Base-by-base conservation (phyloP, 1,140 invertebrate genomes). In the Aphaenogaster floridana region DNA sequence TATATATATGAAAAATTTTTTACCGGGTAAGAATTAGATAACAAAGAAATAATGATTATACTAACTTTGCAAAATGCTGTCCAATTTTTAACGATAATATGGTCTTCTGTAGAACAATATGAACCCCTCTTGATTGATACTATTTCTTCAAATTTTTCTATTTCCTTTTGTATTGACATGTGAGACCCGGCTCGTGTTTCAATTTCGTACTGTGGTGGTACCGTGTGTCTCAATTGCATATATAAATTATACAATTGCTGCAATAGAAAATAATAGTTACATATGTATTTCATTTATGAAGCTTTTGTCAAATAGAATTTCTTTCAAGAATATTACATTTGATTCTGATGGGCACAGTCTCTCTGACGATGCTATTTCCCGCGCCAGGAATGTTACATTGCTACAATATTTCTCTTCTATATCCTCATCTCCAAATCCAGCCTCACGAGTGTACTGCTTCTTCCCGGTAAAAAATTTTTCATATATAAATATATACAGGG, bases 121-220 rank as follows among this genome's bases (percentile, higher is more conserved):
- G 7, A 13, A 4, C 94, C 94, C 54, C 39, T 89, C 52, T 77
- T 93, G 3, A 94, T 28, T 6, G 54, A 3, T 21, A 8, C 15
- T 72, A 90, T 88, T 50, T 84, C 59, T 78, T 90, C 13, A 64
- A 94, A 93, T 11, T 61, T 8, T 77, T 91, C 3, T 34, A 87
- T 90, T 88, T 93, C 88, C 3, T 71, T 4, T 17, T 13, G 7
- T 0, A 63, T 86, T 21, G 89, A 86, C 17, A 36, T 3, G 36
- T 86, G 91, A 81, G 89, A 91, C 11, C 93, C 93, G 7, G 93
- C 90, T 36, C 71, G 54, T 28, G 59, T 69, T 78, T 94, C 94
- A 66, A 94, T 86, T 21, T 72, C 7, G 68, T 94, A 94, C 54
- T 94, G 94, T 0, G 89, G 90, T 59, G 83, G 89, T 17, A 91